A percentile compares a stretch with the other conserved stretches of the same genome.
phyloP scores from a whole-genome alignment of 2,797 vertebrate genomes.

The Lithobates sylvaticus region DNA sequence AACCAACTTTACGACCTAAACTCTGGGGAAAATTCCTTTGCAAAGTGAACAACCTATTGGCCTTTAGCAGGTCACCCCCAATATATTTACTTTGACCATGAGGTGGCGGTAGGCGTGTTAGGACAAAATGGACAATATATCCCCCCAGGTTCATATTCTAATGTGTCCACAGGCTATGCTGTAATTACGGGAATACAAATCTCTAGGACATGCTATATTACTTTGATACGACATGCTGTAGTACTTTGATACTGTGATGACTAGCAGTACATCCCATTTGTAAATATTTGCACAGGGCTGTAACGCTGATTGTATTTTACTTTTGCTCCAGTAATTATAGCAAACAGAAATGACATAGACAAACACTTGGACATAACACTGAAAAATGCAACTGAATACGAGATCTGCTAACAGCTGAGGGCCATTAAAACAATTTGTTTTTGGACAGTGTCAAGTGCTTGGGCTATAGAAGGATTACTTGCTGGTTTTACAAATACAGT shows the following conservation, averaged over 20 bases:
- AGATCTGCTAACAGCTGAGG: constrained; percentile 8
- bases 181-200: neutral
- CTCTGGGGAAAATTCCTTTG: too few relatives aligned
- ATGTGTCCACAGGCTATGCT: neutral
- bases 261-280: constrained; percentile 11
- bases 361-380: constrained; percentile 8
- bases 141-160: neutral
- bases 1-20: too few relatives aligned
- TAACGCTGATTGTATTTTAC: constrained; percentile 4
- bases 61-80: too few relatives aligned
- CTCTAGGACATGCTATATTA: neutral
- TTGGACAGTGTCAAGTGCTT: constrained; percentile 1
- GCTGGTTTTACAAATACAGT: neutral
- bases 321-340: constrained; percentile 28
- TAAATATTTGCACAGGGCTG: constrained; percentile 51
- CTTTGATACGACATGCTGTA: neutral
- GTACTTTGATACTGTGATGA: constrained; percentile 17
- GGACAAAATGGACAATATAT: neutral
- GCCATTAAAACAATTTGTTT: constrained; percentile 8
- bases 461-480: neutral
- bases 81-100: neutral
- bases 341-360: neutral
- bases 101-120: neutral
- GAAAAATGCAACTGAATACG: neutral
- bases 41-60: too few relatives aligned